phyloP scores from a whole-genome alignment of 2,888 invertebrate genomes.

The Callosobruchus maculatus region DNA sequence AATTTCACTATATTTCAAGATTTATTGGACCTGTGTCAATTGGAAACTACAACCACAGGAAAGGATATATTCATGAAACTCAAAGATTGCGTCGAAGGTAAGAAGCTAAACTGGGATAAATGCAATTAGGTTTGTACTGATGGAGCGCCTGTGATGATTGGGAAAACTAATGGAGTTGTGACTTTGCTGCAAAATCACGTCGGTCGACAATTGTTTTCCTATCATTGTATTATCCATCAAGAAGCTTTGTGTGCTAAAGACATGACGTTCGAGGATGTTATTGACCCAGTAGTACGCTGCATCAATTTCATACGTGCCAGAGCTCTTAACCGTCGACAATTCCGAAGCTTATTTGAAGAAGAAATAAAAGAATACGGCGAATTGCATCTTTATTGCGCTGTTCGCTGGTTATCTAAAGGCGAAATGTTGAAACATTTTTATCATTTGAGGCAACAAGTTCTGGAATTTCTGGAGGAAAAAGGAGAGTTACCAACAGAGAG shows the following conservation, averaged over 20 bases:
- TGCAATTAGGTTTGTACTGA: too few relatives aligned
- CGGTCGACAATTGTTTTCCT: conserved; percentile 1
- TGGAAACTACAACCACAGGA: not conserved
- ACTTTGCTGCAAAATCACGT: conserved; percentile 1
- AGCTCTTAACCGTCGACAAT: not conserved
- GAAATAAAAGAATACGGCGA: not conserved
- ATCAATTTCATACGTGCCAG: conserved; percentile 4
- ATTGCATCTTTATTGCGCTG: not conserved
- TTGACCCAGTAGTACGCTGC: conserved; percentile 8
- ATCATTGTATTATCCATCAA: conserved; percentile 10
- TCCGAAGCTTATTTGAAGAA: not conserved
- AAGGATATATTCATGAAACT: not conserved
- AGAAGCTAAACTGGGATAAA: too few relatives aligned
- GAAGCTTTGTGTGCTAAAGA: conserved; percentile 10
- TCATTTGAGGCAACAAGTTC: too few relatives aligned
- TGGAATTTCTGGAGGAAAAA: too few relatives aligned
- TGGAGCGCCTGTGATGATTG: too few relatives aligned
- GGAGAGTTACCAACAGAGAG: too few relatives aligned
- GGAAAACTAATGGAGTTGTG: not conserved
- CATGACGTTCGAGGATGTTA: conserved; percentile 7
- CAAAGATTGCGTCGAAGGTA: too few relatives aligned
- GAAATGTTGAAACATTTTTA: too few relatives aligned
- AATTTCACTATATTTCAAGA: not conserved
- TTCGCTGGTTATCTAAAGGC: not conserved
- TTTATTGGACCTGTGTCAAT: not conserved